phyloP scores from a whole-genome alignment of 2,113 vertebrate genomes.

The Uropsilus gracilis region DNA sequence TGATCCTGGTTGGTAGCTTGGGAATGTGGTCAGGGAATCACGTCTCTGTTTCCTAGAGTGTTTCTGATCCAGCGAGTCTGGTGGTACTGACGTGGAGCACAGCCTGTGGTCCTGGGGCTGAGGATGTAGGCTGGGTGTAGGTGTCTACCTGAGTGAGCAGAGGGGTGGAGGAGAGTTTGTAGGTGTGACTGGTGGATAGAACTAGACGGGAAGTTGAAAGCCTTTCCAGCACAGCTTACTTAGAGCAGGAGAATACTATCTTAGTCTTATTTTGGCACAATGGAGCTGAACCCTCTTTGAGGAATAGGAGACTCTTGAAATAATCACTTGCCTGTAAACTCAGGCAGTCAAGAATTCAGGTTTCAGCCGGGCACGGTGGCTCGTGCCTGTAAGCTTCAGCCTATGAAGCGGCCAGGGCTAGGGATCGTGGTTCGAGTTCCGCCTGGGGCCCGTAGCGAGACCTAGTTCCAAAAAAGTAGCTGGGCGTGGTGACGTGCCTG shows the following conservation, averaged over 20 bases:
- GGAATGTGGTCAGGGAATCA: neutral
- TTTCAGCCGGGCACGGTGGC: no score
- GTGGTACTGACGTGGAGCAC: neutral
- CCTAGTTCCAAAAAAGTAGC: no score
- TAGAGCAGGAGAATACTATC: neutral
- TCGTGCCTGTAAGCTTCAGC: no score
- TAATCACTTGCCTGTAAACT: slow-evolving; percentile 45
- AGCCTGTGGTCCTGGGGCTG: neutral
- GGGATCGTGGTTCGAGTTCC: no score
- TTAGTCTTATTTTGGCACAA: slow-evolving; percentile 7
- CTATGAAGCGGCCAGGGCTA: no score
- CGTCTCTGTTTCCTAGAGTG: neutral
- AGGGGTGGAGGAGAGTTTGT: neutral
- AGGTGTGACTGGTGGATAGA: neutral
- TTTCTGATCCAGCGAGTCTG: neutral
- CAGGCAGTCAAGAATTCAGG: neutral
- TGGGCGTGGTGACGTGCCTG: no score
- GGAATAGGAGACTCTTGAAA: neutral
- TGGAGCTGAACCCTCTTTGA: slow-evolving; percentile 44
- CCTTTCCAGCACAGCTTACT: neutral
- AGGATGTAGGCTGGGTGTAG: neutral
- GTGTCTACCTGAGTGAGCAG: neutral
- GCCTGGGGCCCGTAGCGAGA: no score
- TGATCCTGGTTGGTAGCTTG: neutral
- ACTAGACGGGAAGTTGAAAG: neutral